Conservation (phyloP, 1,140 invertebrate genomes). For the Trichonephila clavipes region DNA sequence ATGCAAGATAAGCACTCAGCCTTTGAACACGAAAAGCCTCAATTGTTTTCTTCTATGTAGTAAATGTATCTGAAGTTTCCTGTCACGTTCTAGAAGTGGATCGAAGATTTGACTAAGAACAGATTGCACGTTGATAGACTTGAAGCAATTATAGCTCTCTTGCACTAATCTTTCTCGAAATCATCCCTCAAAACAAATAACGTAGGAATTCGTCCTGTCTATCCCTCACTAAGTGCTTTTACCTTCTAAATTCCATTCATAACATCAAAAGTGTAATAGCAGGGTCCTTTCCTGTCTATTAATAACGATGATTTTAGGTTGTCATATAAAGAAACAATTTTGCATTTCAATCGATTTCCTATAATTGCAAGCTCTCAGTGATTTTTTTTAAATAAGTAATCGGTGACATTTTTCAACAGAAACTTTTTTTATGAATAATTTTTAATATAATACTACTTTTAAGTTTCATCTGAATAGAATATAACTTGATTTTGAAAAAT, state of each 20-base stretch:
- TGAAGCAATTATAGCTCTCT: slow-evolving; percentile 11
- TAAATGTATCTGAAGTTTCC: background rate
- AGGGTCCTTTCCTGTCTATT: background rate
- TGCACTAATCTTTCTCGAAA: background rate
- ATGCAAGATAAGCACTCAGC: background rate
- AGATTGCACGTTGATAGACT: background rate
- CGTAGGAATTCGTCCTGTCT: background rate
- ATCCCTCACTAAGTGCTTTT: background rate
- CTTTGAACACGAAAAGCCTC: background rate
- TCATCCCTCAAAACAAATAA: slow-evolving; percentile 9
- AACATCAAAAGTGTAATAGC: background rate
- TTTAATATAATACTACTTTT: too few relatives aligned
- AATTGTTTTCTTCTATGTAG: background rate
- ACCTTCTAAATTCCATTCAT: slow-evolving; percentile 15
- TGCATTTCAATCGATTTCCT: background rate
- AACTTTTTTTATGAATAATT: too few relatives aligned
- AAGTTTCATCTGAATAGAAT: too few relatives aligned
- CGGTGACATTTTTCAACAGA: too few relatives aligned
- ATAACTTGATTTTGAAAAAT: too few relatives aligned
- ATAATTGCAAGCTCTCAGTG: background rate
- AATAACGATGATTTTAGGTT: background rate
- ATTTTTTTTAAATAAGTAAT: too few relatives aligned
- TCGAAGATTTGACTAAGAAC: slow-evolving; percentile 1
- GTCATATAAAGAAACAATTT: background rate
- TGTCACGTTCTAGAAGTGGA: slow-evolving; percentile 15